These are phyloP conservation scores for Macrophya alboannulata DNA, from an alignment of 2,888 invertebrate species.

Conservation along the genomic window DNA sequence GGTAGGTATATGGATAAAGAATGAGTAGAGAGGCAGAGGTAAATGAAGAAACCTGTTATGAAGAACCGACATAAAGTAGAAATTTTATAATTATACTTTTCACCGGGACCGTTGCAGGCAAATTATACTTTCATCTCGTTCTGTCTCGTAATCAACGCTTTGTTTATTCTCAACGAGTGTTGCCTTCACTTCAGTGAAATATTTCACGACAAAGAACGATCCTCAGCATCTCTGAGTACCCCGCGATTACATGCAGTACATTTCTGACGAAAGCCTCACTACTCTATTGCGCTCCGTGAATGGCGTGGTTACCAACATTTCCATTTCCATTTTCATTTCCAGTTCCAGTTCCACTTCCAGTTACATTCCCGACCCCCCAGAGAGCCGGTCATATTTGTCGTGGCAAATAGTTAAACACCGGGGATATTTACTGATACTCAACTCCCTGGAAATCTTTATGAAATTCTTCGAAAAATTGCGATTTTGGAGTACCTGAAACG, in stretches of 20 bases:
- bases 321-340: not conserved
- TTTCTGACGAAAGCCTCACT: slow-evolving; percentile 10
- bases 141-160: slow-evolving; percentile 39
- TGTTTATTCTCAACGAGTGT: slow-evolving; percentile 40
- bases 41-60: slow-evolving; percentile 4
- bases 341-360: not conserved
- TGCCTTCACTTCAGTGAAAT: slow-evolving; percentile 7
- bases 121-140: slow-evolving; percentile 47
- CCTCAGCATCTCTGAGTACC: slow-evolving; percentile 29
- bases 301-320: not conserved
- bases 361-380: not conserved
- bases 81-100: slow-evolving; percentile 33
- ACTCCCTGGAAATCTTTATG: not conserved
- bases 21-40: not conserved
- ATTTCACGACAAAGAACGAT: slow-evolving; percentile 32
- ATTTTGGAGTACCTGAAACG: not conserved
- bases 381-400: not conserved
- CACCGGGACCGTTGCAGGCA: slow-evolving; percentile 25
- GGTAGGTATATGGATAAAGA: not conserved
- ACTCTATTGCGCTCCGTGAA: not conserved
- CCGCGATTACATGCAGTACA: not conserved
- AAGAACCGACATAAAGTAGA: slow-evolving; percentile 15
- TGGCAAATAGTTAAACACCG: slow-evolving; percentile 2
- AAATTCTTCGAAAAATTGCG: not conserved
- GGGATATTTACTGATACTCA: not conserved